Base-by-base conservation (phyloP, 1,140 invertebrate genomes). In the Magallana angulata region DNA sequence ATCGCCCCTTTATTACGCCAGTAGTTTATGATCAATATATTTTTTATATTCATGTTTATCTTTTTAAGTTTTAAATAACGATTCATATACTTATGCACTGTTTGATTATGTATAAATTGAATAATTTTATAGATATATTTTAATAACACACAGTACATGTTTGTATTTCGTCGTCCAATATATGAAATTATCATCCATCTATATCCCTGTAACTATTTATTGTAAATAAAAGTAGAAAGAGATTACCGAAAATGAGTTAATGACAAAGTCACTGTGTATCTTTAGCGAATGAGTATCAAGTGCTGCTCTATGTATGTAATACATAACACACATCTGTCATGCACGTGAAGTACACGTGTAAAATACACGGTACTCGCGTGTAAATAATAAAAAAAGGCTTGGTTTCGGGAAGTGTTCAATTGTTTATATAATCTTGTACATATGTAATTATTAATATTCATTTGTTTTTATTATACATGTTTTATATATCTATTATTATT, bases 381-480 rank as follows among this genome's bases (percentile, higher is more conserved):
- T 30, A 12, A 64, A 76, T 48, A 48, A 48, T 48, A 76, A 12
- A 76, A 30, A 24, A 8, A 36, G 9, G 8, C 18, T 11, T 12
- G 68, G 68, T 76, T 76, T 76, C 24, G 68, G 68, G 68, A 24
- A 76, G 68, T 76, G 68, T 76, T 76, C 68, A 76, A 36, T 30
- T 76, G 24, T 8, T 76, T 76, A 76, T 30, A 36, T 76, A 76
- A 76, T 11, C 12, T 30, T 76, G 68, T 76, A 76, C 9, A 76
- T 76, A 76, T 76, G 68, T 76, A 76, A 30, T 18, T 30, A 76
- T 30, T 64, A 64, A n/a, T 76, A 76, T 76, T 76, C 24, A 76
- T 76, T 76, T 76, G 68, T 48, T 76, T 76, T 76, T 76, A 76
- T 76, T 76, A 76, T 76, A 76, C 36, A 76, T 76, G 36, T 76